phyloP scores from a whole-genome alignment of 2,888 invertebrate species.

The Taenaris catops region DNA sequence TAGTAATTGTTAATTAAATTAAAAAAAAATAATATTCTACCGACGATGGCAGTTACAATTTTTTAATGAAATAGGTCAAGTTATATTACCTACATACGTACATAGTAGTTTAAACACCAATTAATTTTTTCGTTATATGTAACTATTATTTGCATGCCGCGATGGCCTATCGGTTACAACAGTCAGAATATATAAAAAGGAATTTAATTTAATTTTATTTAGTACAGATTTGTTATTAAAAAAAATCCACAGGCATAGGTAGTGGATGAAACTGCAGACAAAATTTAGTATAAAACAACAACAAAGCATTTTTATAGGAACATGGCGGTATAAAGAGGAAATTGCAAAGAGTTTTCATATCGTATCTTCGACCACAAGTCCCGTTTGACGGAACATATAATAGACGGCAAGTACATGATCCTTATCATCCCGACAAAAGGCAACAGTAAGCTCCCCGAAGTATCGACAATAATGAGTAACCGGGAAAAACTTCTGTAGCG shows the following conservation, averaged over 20 bases:
- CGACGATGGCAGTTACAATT: constrained; percentile 3
- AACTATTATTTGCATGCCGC: too few relatives aligned
- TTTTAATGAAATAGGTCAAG: constrained; percentile 14
- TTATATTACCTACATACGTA: too few relatives aligned
- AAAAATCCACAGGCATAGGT: too few relatives aligned
- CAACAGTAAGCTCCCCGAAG: constrained; percentile 64
- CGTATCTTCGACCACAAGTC: constrained; percentile 16
- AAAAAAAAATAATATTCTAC: constrained; percentile 27
- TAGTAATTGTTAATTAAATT: constrained; percentile 35
- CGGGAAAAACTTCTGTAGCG: constrained; percentile 80
- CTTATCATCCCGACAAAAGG: constrained; percentile 60
- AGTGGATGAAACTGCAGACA: too few relatives aligned
- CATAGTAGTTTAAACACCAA: too few relatives aligned
- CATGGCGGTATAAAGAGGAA: constrained; percentile 12
- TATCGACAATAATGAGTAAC: constrained; percentile 76
- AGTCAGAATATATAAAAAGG: too few relatives aligned
- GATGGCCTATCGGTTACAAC: too few relatives aligned
- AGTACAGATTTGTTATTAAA: too few relatives aligned
- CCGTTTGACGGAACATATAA: constrained; percentile 25
- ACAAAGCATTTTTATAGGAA: constrained; percentile 5
- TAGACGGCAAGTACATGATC: constrained; percentile 46
- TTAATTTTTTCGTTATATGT: too few relatives aligned
- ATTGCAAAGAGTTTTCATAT: constrained; percentile 21
- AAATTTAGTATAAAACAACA: background rate
- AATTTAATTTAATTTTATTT: too few relatives aligned